Conservation (phyloP, 2,888 invertebrate species). For the Trimorus sp. region DNA sequence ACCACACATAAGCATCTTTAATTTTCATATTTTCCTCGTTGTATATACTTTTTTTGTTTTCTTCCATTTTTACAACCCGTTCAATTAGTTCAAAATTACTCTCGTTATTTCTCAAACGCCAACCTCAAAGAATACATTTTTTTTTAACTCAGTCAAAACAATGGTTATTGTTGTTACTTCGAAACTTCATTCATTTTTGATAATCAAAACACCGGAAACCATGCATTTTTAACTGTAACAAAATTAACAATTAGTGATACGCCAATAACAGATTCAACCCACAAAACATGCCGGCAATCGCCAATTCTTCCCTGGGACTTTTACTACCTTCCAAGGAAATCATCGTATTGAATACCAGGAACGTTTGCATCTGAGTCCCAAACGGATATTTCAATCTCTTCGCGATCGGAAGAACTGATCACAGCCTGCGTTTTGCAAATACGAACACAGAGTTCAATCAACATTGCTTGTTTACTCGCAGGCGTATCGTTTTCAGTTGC, state of each 20-base stretch:
- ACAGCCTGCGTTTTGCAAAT: conserved; percentile 84
- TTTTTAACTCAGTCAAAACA: too few relatives aligned
- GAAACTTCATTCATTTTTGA: too few relatives aligned
- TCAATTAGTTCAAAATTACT: too few relatives aligned
- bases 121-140: too few relatives aligned
- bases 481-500: neutral
- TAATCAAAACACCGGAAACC: neutral
- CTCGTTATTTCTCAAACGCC: too few relatives aligned
- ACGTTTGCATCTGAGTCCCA: conserved; percentile 93
- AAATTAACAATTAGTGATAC: conserved; percentile 35
- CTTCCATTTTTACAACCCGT: neutral
- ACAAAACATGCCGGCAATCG: conserved; percentile 42
- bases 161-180: neutral
- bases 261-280: conserved; percentile 38
- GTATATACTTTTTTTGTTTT: neutral
- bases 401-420: conserved; percentile 89
- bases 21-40: neutral
- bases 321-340: conserved; percentile 91
- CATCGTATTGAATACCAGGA: conserved; percentile 90
- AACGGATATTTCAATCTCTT: conserved; percentile 88
- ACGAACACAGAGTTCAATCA: conserved; percentile 29
- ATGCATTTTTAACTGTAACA: conserved; percentile 53
- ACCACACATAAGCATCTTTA: conserved; percentile 70
- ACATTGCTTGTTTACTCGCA: conserved; percentile 3
- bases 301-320: conserved; percentile 58